phyloP scores from a whole-genome alignment of 2,113 vertebrate species.

The Vimba vimba region DNA sequence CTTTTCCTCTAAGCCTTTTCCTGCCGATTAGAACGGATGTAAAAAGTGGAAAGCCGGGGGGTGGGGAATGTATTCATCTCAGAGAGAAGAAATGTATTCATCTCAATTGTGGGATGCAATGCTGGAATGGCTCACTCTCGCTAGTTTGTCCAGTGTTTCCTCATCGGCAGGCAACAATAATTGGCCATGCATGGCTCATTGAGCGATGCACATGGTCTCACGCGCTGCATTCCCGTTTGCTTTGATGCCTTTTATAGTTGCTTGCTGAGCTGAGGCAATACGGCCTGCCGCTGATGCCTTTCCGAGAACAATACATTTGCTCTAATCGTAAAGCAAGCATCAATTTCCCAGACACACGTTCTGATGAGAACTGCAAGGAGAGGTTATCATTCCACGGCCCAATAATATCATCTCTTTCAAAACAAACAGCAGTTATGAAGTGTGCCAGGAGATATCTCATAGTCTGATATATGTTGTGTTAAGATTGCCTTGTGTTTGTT shows the following conservation, averaged over 20 bases:
- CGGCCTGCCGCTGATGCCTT: conserved; percentile 68
- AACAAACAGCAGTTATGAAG: conserved; percentile 40
- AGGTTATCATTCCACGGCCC: conserved; percentile 28
- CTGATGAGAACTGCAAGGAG: conserved; percentile 29
- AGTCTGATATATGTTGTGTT: conserved; percentile 36
- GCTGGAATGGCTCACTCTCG: conserved; percentile 22
- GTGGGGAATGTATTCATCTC: conserved; percentile 8
- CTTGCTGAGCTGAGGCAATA: conserved; percentile 58
- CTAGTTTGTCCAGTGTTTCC: conserved; percentile 49
- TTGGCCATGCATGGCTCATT: conserved; percentile 75
- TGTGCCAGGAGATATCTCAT: conserved; percentile 33
- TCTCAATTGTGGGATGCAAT: conserved; percentile 36
- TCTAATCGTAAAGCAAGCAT: conserved; percentile 59
- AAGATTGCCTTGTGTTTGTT: conserved; percentile 26
- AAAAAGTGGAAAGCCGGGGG: conserved; percentile 7
- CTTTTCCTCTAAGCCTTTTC: conserved; percentile 24
- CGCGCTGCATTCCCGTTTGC: conserved; percentile 63
- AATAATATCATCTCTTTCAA: conserved; percentile 46
- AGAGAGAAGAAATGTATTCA: conserved; percentile 34
- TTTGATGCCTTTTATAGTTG: conserved; percentile 68
- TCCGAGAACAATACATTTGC: conserved; percentile 50
- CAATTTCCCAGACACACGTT: conserved; percentile 27
- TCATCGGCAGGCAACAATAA: conserved; percentile 62
- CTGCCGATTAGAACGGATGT: conserved; percentile 12
- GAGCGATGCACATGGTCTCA: conserved; percentile 62